A percentile compares a stretch with the other conserved stretches of the same genome.
Conservation (phyloP, 2,797 vertebrate species). For the Falco biarmicus region DNA sequence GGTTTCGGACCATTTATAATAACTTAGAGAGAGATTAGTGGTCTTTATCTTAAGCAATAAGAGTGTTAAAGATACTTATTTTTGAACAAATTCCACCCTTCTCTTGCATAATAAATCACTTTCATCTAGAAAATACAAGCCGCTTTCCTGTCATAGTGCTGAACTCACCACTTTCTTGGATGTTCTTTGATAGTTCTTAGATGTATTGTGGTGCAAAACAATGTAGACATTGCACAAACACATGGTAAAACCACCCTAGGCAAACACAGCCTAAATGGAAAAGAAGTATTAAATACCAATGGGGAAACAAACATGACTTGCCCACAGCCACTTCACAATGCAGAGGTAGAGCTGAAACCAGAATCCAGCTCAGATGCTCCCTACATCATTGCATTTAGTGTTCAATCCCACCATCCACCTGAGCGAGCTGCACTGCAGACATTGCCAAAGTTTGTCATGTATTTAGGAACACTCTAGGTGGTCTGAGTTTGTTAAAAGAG, state of each 20-base stretch:
- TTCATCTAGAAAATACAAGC: not conserved
- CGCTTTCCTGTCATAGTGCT: not conserved
- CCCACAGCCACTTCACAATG: rapidly evolving
- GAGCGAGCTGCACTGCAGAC: not conserved
- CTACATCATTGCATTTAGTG: not conserved
- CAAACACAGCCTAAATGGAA: not conserved
- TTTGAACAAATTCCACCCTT: not conserved
- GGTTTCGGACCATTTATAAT: not conserved
- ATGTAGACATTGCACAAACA: not conserved
- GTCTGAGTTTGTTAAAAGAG: not conserved
- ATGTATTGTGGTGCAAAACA: not conserved
- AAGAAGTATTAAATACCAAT: not conserved
- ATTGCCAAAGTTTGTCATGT: not conserved
- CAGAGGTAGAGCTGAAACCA: not conserved
- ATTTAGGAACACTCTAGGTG: not conserved
- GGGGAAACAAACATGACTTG: not conserved
- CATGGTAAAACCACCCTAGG: not conserved
- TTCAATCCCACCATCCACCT: not conserved
- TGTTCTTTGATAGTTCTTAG: not conserved
- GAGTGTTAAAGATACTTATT: not conserved
- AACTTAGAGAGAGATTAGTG: not conserved
- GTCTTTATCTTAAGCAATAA: not conserved
- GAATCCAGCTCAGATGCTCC: not conserved
- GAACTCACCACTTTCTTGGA: not conserved
- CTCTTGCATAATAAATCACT: not conserved